Evolutionary conservation across 2,113 vertebrate species (phyloP), one percentile per base, ranked within the genome.

Genomic region (Tenrec ecaudatus): DNA sequence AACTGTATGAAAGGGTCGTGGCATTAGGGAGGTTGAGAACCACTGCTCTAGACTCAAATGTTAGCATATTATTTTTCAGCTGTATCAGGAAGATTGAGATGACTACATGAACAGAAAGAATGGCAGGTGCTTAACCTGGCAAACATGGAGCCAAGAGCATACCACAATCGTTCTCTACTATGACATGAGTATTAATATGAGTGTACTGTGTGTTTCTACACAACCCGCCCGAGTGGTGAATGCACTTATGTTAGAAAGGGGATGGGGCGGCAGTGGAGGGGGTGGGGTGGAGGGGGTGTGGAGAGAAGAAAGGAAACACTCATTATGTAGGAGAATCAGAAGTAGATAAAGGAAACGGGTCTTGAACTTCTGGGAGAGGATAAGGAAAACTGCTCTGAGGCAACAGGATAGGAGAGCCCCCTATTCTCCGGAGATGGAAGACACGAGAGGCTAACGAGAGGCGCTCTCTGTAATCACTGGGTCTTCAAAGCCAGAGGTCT

Each of bases 351-450:
- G 22, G 82, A 82, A 36, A 82, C 64, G 60, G 62, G 82, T 38
- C 86, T 91, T 91, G 82, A 83, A 82, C 64, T 93, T 91, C 58
- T 20, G 20, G 29, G 64, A 79, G 89, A 86, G 36, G 53, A 95
- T 85, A 95, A 96, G 73, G 64, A 87, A 95, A 93, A 94, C 62
- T 93, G 91, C 85, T 94, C 90, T 94, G 87, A 95, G 94, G 79
- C 47, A 86, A 73, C 38, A 94, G 84, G n/a, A 77, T 83, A 43
- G 81, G 77, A 83, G 66, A 22, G 31, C 47, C 64, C 84, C 36
- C 23, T 43, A 15, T n/a, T 12, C 47, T 73, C 92, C 90, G 82
- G 79, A 64, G 58, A 87, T 82, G 27, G 1, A 27, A 93, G 94
- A 95, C 90, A 79, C 0, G 57, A 86, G 84, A 82, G 86, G 86